Conservation (phyloP, 2,888 invertebrate genomes). For the Acleris sparsana region DNA sequence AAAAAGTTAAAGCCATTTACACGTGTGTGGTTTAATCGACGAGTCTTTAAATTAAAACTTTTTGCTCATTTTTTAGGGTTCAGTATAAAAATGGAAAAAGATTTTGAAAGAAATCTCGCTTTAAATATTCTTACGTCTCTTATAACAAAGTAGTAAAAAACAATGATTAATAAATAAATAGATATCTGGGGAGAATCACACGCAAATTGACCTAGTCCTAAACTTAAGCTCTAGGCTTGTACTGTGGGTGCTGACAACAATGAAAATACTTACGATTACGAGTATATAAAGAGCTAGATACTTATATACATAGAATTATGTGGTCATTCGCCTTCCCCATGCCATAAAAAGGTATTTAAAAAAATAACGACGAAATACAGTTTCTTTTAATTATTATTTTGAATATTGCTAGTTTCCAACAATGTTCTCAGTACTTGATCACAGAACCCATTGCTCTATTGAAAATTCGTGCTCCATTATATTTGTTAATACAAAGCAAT, state of each 20-base stretch:
- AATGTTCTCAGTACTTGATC: background rate
- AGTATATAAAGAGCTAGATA: background rate
- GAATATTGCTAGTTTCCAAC: background rate
- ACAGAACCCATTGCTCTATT: conserved; percentile 13
- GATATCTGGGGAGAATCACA: background rate
- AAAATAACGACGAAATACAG: too few relatives aligned
- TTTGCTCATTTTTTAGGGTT: conserved; percentile 62
- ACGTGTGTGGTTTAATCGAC: conserved; percentile 69
- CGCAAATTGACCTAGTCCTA: background rate
- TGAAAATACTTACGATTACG: background rate
- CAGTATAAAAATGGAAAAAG: conserved; percentile 37
- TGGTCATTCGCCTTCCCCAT: too few relatives aligned
- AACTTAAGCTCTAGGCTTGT: background rate
- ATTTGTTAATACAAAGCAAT: conserved; percentile 56
- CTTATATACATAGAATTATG: background rate
- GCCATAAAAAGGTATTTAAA: too few relatives aligned
- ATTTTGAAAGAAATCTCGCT: too few relatives aligned
- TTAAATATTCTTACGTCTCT: too few relatives aligned
- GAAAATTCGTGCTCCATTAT: background rate
- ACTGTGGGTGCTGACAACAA: background rate
- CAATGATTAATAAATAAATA: background rate
- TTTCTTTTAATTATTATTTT: too few relatives aligned
- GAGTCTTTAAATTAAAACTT: conserved; percentile 72
- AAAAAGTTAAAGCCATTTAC: conserved; percentile 70
- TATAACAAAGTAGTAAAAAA: too few relatives aligned